Conservation (phyloP, 2,888 invertebrate species). For the Monoplex corrugatus region DNA sequence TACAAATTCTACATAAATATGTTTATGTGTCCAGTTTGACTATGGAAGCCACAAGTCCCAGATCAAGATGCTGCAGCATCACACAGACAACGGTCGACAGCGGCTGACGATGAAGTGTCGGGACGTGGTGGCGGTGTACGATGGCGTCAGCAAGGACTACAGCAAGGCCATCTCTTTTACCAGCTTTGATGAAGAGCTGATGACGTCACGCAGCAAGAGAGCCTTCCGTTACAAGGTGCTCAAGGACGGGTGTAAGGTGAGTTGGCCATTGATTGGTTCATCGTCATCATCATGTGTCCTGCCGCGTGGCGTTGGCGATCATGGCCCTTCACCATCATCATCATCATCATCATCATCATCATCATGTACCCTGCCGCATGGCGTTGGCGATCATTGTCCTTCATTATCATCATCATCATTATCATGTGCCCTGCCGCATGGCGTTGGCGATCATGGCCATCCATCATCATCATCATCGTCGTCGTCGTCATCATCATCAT, state of each 20-base stretch:
- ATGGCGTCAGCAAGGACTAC: slow-evolving; percentile 81
- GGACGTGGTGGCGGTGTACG: slow-evolving; percentile 91
- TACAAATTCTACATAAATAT: too few relatives aligned
- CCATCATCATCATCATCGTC: too few relatives aligned
- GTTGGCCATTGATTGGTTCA: slow-evolving; percentile 57
- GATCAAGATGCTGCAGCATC: slow-evolving; percentile 91
- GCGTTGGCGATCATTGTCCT: too few relatives aligned
- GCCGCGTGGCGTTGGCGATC: too few relatives aligned
- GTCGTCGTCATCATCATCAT: too few relatives aligned
- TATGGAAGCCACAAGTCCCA: slow-evolving; percentile 95
- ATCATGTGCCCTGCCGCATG: too few relatives aligned
- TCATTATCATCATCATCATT: too few relatives aligned
- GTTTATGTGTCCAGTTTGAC: slow-evolving; percentile 87
- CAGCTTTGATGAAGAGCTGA: slow-evolving; percentile 63
- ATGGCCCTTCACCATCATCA: too few relatives aligned
- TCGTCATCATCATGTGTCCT: too few relatives aligned
- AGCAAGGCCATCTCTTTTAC: slow-evolving; percentile 65
- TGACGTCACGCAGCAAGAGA: slow-evolving; percentile 61
- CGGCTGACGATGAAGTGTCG: slow-evolving; percentile 93
- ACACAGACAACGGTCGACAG: slow-evolving; percentile 90
- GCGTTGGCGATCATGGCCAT: too few relatives aligned
- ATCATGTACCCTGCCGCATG: too few relatives aligned
- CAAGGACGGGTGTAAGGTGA: slow-evolving; percentile 92
- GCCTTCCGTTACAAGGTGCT: slow-evolving; percentile 85
- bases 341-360: too few relatives aligned